Conservation (phyloP, 2,888 invertebrate species). For the Heliconius hortense region DNA sequence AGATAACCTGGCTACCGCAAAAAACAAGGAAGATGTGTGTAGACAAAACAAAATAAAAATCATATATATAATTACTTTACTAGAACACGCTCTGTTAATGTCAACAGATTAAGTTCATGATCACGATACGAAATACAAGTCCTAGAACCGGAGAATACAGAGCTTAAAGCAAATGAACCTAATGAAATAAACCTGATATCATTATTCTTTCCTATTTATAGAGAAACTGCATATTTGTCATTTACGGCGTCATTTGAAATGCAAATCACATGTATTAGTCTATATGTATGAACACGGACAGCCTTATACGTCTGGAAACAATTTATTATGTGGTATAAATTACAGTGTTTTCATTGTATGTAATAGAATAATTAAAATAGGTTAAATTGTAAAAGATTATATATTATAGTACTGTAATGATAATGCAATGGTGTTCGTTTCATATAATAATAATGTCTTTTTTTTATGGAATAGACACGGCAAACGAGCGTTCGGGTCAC, state of each 20-base stretch:
- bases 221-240: slow-evolving; percentile 1
- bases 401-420: too few relatives aligned
- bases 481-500: too few relatives aligned
- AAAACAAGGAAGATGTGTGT: background rate
- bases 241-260: background rate
- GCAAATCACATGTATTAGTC: background rate
- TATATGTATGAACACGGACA: background rate
- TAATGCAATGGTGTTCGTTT: too few relatives aligned
- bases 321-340: background rate
- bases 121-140: background rate
- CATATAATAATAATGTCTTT: too few relatives aligned
- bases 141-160: background rate
- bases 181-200: background rate
- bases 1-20: background rate
- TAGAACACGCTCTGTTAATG: background rate
- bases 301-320: background rate
- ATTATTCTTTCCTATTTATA: background rate
- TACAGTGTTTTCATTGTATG: background rate
- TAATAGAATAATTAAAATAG: background rate
- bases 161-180: background rate
- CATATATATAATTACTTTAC: background rate
- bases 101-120: background rate
- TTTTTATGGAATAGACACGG: too few relatives aligned
- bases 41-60: background rate
- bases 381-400: background rate